phyloP scores from a whole-genome alignment of 2,888 invertebrate species.

The Aspidapion aeneum region DNA sequence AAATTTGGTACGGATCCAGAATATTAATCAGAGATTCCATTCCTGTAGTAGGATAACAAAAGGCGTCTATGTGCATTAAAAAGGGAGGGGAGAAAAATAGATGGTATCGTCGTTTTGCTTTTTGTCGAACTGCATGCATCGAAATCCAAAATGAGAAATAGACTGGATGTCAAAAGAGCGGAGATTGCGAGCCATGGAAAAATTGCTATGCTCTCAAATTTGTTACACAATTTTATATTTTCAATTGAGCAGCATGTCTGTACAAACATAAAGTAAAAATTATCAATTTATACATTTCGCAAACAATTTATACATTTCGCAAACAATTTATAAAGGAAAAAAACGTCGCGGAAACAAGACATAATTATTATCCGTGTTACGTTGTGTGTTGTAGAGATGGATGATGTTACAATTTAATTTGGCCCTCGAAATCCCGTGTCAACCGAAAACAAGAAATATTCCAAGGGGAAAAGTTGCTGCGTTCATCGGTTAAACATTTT shows the following conservation, averaged over 20 bases:
- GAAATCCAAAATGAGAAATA: neutral
- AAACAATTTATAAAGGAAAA: too few relatives aligned
- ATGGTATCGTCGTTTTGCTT: neutral
- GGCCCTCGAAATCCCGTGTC: neutral
- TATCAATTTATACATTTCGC: too few relatives aligned
- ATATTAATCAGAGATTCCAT: neutral
- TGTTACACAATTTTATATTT: neutral
- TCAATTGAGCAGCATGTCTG: neutral
- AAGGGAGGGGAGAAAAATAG: neutral
- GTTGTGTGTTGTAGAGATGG: too few relatives aligned
- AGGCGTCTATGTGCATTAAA: neutral
- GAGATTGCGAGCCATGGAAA: neutral
- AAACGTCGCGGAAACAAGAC: too few relatives aligned
- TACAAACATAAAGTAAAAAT: too few relatives aligned
- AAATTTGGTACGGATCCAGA: neutral
- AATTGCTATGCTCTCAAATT: neutral
- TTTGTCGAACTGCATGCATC: neutral
- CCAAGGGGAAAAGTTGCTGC: neutral
- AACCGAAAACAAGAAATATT: neutral
- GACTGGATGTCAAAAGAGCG: neutral
- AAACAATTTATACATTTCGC: too few relatives aligned
- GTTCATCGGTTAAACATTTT: neutral
- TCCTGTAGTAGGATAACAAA: neutral
- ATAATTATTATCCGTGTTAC: too few relatives aligned
- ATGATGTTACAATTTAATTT: neutral